phyloP scores from a whole-genome alignment of 1,140 invertebrate species.

The Solenopsis invicta region DNA sequence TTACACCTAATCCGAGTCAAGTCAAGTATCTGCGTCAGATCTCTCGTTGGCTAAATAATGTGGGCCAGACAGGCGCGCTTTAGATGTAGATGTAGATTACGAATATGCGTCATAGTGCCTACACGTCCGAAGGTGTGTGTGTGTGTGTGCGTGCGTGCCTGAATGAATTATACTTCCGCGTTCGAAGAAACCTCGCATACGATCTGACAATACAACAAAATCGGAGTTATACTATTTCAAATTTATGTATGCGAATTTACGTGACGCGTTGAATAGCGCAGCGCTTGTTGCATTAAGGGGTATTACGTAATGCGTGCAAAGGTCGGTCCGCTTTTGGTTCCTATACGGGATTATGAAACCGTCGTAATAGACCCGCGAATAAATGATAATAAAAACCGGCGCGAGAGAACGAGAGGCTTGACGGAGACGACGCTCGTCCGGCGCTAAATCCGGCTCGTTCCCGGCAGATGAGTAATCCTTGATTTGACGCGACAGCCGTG shows the following conservation, averaged over 20 bases:
- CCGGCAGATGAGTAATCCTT: slow-evolving; percentile 82
- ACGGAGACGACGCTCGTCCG: slow-evolving; percentile 20
- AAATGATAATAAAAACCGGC: slow-evolving; percentile 29
- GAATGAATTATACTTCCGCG: slow-evolving; percentile 56
- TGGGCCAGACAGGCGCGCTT: slow-evolving; percentile 20
- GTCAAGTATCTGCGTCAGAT: slow-evolving; percentile 27
- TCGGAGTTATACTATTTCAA: slow-evolving; percentile 24
- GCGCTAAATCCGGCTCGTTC: slow-evolving; percentile 74
- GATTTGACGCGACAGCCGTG: slow-evolving; percentile 83
- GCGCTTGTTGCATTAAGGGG: not conserved
- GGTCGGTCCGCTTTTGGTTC: slow-evolving; percentile 22
- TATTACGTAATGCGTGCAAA: slow-evolving; percentile 29
- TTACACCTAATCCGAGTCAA: slow-evolving; percentile 9
- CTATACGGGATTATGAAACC: slow-evolving; percentile 30
- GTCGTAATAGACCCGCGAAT: slow-evolving; percentile 32
- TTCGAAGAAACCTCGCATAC: slow-evolving; percentile 15
- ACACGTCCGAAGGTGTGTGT: slow-evolving; percentile 43
- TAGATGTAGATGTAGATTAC: slow-evolving; percentile 36
- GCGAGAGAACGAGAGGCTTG: not conserved
- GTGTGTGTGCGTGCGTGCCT: not conserved
- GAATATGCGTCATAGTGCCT: slow-evolving; percentile 33
- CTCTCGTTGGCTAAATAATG: slow-evolving; percentile 44
- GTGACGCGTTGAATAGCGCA: slow-evolving; percentile 26
- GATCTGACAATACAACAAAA: not conserved
- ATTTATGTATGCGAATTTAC: slow-evolving; percentile 40